Conservation (phyloP, 92 coral and sea anemone genomes). For the Parazoanthus atlanticus region DNA sequence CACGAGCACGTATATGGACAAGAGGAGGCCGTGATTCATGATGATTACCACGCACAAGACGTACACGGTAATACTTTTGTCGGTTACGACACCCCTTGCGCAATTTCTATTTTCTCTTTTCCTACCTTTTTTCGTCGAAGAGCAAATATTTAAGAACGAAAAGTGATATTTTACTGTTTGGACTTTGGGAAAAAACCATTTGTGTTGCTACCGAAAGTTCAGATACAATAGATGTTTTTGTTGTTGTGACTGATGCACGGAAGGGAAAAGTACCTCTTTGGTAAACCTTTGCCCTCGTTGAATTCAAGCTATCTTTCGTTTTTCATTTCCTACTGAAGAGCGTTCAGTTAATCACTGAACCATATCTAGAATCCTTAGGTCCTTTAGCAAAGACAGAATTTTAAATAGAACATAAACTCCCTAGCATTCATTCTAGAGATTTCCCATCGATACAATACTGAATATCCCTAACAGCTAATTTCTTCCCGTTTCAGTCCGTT, state of each 20-base stretch:
- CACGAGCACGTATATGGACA: neutral
- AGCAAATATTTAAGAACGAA: neutral
- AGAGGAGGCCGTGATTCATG: neutral
- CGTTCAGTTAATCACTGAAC: neutral
- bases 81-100: conserved; percentile 43
- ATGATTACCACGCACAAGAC: conserved; percentile 17
- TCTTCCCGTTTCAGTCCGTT: neutral
- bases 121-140: neutral
- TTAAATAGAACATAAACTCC: neutral
- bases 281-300: neutral
- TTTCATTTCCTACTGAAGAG: neutral
- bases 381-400: too few species aligned
- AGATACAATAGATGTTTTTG: neutral
- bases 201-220: neutral
- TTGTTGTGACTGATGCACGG: neutral
- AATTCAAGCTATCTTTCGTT: neutral
- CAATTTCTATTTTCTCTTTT: conserved; percentile 9
- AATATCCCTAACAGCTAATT: neutral
- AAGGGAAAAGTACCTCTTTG: conserved; percentile 24
- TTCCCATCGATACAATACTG: neutral
- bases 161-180: neutral
- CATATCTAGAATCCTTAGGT: neutral
- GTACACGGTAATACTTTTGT: neutral
- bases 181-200: conserved; percentile 9
- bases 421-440: neutral